Conservation (phyloP, 2,888 invertebrate genomes). For the Patella ulyssiponensis region DNA sequence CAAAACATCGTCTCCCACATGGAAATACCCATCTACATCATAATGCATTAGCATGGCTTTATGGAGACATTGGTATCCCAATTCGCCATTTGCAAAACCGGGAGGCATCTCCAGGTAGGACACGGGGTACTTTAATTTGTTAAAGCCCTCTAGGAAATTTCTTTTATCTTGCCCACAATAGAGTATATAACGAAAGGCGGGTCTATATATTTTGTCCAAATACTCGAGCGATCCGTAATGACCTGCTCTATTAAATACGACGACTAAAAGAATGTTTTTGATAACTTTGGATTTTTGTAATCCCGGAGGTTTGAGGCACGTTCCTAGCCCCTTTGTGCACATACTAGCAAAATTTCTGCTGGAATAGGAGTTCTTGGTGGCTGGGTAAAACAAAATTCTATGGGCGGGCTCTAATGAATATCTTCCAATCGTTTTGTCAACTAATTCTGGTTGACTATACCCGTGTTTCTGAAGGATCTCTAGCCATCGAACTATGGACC, state of each 20-base stretch:
- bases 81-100: neutral
- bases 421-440: neutral
- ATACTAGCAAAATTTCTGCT: no score
- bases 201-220: neutral
- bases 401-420: neutral
- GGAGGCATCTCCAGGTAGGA: neutral
- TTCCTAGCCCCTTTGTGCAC: no score
- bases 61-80: conserved; percentile 14
- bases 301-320: no score
- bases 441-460: neutral
- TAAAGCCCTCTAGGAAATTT: neutral
- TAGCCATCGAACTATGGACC: conserved; percentile 1
- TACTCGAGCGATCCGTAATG: conserved; percentile 6
- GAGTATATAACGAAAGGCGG: neutral
- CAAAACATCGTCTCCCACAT: conserved; percentile 17
- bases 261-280: neutral
- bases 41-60: conserved; percentile 12
- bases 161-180: conserved; percentile 9
- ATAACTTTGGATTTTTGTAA: no score
- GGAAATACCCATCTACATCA: conserved; percentile 13
- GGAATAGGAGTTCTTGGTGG: no score
- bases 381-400: no score
- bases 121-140: neutral
- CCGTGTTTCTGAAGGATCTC: neutral
- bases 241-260: conserved; percentile 1